These are phyloP conservation scores for Ferdinandea cuprea DNA, from an alignment of 2,888 invertebrate genomes.

Conservation along the genomic window DNA sequence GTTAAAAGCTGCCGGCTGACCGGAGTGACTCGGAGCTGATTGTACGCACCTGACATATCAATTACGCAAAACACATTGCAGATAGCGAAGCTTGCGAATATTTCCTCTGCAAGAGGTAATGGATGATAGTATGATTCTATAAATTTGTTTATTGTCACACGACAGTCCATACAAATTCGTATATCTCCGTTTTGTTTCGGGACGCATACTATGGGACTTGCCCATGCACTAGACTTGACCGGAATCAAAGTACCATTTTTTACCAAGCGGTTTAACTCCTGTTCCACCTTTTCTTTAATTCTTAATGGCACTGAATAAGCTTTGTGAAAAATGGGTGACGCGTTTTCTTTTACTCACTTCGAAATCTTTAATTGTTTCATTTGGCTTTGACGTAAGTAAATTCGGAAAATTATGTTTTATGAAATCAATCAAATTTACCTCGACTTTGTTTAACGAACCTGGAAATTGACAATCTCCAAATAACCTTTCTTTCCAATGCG, in stretches of 20 bases:
- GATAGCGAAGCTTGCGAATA: not conserved
- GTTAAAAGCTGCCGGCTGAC: not conserved
- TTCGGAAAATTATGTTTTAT: conserved; percentile 10
- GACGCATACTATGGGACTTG: conserved; percentile 34
- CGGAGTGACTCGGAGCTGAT: conserved; percentile 1
- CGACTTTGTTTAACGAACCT: not conserved
- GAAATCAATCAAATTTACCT: conserved; percentile 22
- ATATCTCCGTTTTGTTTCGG: conserved; percentile 11
- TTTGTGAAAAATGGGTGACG: conserved; percentile 26
- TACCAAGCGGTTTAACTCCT: conserved; percentile 21
- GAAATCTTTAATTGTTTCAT: conserved; percentile 14
- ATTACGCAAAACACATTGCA: not conserved
- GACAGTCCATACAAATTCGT: not conserved
- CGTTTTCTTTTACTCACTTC: conserved; percentile 8
- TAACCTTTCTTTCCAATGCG: conserved; percentile 5
- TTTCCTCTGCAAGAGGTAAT: not conserved
- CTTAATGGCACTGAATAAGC: conserved; percentile 21
- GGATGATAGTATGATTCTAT: not conserved
- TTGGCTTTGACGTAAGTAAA: conserved; percentile 4
- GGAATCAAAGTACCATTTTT: conserved; percentile 19
- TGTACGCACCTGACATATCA: not conserved
- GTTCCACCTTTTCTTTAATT: conserved; percentile 27
- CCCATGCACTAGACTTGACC: conserved; percentile 35
- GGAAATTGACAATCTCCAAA: conserved; percentile 12
- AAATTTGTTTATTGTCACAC: not conserved